phyloP scores from a whole-genome alignment of 2,113 vertebrate genomes.

The Myotis brandtii region DNA sequence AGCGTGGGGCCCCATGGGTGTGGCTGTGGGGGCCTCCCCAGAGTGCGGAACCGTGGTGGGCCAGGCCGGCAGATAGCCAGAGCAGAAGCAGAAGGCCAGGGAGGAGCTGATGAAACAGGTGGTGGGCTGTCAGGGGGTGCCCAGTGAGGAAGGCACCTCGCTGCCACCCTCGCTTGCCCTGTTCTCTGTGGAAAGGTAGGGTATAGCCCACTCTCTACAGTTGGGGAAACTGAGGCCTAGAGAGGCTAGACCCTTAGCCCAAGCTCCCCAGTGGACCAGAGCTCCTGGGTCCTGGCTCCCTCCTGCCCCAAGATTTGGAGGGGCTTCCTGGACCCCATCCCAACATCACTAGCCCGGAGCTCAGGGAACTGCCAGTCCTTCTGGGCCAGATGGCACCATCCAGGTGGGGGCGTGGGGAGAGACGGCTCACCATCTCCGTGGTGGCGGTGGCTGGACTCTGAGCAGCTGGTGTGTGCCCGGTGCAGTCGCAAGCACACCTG shows the following conservation, averaged over 20 bases:
- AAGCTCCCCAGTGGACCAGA: background rate
- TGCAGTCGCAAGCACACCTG: background rate
- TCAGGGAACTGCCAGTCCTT: background rate
- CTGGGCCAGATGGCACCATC: background rate
- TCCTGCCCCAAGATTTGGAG: background rate
- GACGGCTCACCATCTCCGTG: conserved; percentile 38
- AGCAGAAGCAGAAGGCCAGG: conserved; percentile 52
- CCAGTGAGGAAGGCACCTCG: too few species aligned
- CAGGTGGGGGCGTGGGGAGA: background rate
- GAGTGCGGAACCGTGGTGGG: background rate
- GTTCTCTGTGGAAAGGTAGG: background rate
- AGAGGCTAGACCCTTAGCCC: background rate
- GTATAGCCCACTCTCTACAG: background rate
- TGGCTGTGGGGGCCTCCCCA: background rate
- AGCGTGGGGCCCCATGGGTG: conserved; percentile 25
- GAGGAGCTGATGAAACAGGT: background rate
- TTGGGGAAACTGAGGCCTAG: background rate
- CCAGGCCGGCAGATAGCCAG: background rate
- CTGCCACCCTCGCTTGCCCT: background rate
- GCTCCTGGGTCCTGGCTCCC: background rate
- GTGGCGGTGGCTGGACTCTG: background rate
- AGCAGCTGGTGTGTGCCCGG: background rate
- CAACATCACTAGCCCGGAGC: background rate
- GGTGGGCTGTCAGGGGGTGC: background rate
- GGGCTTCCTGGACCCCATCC: background rate